These are phyloP conservation scores for Megatriorchis doriae DNA, from an alignment of 2,113 vertebrate genomes.

Conservation along the genomic window DNA sequence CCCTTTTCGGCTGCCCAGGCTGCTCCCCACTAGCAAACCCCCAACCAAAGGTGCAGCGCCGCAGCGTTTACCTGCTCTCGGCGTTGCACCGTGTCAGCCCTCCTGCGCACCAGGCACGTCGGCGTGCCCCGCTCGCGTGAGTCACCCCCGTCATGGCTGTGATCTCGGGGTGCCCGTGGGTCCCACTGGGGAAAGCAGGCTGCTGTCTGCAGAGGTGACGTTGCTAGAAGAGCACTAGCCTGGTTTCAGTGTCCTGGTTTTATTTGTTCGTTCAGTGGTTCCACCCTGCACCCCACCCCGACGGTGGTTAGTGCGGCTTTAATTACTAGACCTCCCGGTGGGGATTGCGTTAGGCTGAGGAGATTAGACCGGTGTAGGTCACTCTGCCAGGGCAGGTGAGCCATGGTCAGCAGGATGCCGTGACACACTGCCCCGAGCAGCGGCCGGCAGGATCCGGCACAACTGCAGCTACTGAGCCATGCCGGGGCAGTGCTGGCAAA, in stretches of 20 bases:
- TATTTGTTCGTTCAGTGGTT: not conserved
- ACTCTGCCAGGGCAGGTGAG: slow-evolving; percentile 17
- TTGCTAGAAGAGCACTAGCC: not conserved
- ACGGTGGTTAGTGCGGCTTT: not conserved
- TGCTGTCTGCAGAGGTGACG: not conserved
- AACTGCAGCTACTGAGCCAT: not conserved
- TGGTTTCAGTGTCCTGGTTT: slow-evolving; percentile 61
- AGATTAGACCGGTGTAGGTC: not conserved
- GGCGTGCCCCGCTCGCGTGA: not conserved
- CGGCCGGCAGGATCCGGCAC: accelerated
- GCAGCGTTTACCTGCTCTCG: accelerated
- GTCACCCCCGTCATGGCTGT: not conserved
- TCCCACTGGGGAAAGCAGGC: not conserved
- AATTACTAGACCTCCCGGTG: not conserved
- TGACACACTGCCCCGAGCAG: not conserved
- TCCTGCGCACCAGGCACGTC: accelerated
- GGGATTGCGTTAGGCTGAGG: not conserved
- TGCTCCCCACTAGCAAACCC: not conserved
- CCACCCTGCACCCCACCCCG: not conserved
- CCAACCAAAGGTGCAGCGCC: accelerated
- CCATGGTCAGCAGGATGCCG: not conserved
- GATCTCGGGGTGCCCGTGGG: not conserved
- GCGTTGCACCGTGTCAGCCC: not conserved
- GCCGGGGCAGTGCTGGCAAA: not conserved
- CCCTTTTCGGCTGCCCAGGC: not conserved